Conservation (phyloP, 2,113 vertebrate species). For the Rhinopithecus roxellana region DNA sequence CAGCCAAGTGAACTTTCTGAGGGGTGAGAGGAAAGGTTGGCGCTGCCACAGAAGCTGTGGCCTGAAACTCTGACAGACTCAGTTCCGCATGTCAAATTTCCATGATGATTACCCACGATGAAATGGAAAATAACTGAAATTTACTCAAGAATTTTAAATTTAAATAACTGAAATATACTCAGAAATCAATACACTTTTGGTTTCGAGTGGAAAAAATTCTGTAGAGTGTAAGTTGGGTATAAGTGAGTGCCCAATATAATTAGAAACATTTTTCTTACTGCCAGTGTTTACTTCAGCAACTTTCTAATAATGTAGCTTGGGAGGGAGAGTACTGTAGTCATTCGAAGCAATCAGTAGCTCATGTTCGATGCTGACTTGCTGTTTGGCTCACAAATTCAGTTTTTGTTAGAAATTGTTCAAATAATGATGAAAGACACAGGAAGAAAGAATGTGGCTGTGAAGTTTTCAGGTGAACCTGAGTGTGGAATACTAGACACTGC, state of each 20-base stretch:
- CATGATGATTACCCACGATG: background rate
- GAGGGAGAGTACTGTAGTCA: background rate
- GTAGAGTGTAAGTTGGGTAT: background rate
- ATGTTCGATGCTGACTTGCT: background rate
- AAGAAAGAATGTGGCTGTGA: rapidly evolving
- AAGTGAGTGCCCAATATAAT: background rate
- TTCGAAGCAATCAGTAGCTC: conserved; percentile 36
- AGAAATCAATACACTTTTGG: conserved; percentile 43
- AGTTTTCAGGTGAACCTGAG: background rate
- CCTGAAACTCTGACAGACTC: background rate
- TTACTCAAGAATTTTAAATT: conserved; percentile 23
- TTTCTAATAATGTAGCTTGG: background rate
- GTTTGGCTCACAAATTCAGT: conserved; percentile 24
- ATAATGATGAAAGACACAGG: background rate
- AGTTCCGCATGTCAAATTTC: background rate
- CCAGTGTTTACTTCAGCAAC: background rate
- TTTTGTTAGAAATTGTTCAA: conserved; percentile 59
- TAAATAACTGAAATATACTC: background rate
- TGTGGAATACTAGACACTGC: conserved; percentile 36
- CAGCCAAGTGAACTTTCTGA: conserved; percentile 52
- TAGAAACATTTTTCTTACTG: conserved; percentile 49
- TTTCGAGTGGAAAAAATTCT: background rate
- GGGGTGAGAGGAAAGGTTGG: conserved; percentile 40
- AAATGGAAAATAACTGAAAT: background rate
- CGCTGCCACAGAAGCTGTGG: conserved; percentile 29